Evolutionary conservation across 2,113 vertebrate species (phyloP), one percentile per base, ranked within the genome.

Genomic region (Lutjanus erythropterus): DNA sequence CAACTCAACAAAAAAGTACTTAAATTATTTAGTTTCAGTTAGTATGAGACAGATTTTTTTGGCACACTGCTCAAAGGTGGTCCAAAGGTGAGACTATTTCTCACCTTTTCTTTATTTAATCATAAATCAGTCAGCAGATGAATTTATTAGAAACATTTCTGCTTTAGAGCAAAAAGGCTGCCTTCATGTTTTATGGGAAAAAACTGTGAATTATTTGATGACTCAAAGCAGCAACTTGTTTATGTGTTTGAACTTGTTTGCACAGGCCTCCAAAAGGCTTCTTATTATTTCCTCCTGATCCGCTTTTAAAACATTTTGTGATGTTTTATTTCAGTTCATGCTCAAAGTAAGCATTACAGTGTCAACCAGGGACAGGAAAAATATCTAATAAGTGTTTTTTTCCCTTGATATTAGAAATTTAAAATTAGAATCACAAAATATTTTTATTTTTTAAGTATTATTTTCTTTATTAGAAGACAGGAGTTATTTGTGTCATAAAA

Each of bases 161-260:
- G 16, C n/a, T 39, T 9, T 15, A 23, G 19, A 47, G 3, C 12
- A 81, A 50, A 73, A 61, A 44, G 23, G n/a, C 47, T 18, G 25
- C 18, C 3, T n/a, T 76, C 25, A 35, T 62, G 49, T 50, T 68
- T 78, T 65, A 49, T 66, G 50, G 53, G 65, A n/a, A 9, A 74
- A 76, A 41, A 15, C 18, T 19, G 21, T 18, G 25, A 56, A 31
- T 18, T 27, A 69, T 78, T 66, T 42, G 5, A 82, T 82, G 79
- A 71, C 59, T 82, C 58, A 73, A 42, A 53, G 35, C 42, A 53
- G 15, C 53, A 9, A 31, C 10, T 67, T 71, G 56, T 73, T 78
- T 76, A 47, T 75, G 5, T 15, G 23, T 62, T 52, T 73, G 55
- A 69, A 72, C 72, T 55, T 80, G 64, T 75, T 82, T 71, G 66